phyloP scores from a whole-genome alignment of 2,113 vertebrate genomes.

The Theristicus caerulescens region DNA sequence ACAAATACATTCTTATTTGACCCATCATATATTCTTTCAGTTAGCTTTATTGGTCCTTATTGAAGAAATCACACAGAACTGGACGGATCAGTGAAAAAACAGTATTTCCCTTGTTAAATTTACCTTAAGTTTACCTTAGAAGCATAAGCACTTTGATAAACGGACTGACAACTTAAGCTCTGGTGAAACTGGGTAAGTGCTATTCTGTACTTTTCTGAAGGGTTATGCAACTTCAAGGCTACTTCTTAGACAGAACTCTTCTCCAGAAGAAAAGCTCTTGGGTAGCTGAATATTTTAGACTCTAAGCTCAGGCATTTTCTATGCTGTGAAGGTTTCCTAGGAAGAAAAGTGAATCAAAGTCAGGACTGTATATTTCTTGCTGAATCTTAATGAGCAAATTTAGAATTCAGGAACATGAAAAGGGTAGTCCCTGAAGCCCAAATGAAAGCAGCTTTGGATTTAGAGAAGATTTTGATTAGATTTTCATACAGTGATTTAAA shows the following conservation, averaged over 20 bases:
- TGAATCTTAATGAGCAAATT: constrained; percentile 25
- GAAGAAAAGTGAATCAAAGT: constrained; percentile 4
- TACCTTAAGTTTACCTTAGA: neutral
- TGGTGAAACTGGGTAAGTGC: neutral
- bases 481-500: constrained; percentile 9
- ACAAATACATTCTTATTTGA: neutral
- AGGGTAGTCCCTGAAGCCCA: constrained; percentile 8
- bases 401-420: neutral
- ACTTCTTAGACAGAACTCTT: neutral
- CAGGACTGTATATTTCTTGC: neutral
- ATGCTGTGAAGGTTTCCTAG: neutral
- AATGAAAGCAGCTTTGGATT: constrained; percentile 14
- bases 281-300: constrained; percentile 13
- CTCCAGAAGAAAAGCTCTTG: neutral
- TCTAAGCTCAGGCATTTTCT: neutral
- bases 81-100: neutral
- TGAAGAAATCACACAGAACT: neutral
- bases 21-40: neutral
- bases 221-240: neutral
- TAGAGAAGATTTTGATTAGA: constrained; percentile 26
- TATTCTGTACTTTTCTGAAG: neutral
- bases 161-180: neutral
- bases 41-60: neutral
- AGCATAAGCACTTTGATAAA: neutral
- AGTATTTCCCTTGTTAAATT: neutral